Percentiles rank a stretch among this genome's conserved stretches.
Evolutionary conservation across 2,113 vertebrate species (phyloP).

Genomic region (Seriola aureovittata): DNA sequence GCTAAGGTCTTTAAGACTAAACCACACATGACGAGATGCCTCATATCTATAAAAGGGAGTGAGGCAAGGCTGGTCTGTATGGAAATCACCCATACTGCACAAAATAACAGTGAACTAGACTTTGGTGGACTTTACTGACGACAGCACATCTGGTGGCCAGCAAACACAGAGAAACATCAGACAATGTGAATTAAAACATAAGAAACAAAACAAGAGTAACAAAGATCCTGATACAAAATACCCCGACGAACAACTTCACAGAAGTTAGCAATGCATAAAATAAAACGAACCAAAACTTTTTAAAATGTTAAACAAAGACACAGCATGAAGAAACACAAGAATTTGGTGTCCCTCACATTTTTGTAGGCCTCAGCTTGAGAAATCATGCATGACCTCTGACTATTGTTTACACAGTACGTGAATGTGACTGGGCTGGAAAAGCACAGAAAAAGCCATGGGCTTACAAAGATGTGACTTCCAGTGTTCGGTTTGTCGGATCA

Average conservation of each 20-base stretch:
- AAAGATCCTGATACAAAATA: conserved; percentile 91
- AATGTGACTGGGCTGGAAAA: conserved; percentile 22
- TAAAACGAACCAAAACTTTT: conserved; percentile 81
- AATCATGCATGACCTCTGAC: conserved; percentile 27
- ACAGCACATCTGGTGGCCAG: conserved; percentile 81
- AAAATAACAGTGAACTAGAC: conserved; percentile 38
- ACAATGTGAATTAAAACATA: conserved; percentile 42
- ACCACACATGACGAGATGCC: conserved; percentile 25
- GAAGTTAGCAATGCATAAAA: conserved; percentile 94
- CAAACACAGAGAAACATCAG: conserved; percentile 83
- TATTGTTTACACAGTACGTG: conserved; percentile 9
- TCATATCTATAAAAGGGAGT: conserved; percentile 45
- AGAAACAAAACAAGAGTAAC: conserved; percentile 51
- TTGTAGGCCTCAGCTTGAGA: conserved; percentile 36
- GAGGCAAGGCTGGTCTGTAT: conserved; percentile 42
- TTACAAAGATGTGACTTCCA: conserved; percentile 34
- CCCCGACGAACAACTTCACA: conserved; percentile 94
- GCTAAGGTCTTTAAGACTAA: conserved; percentile 27
- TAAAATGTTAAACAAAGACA: conserved; percentile 59
- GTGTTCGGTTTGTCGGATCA: conserved; percentile 21
- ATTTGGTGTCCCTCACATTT: conserved; percentile 28
- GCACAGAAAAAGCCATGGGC: conserved; percentile 25
- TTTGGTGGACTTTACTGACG: conserved; percentile 13
- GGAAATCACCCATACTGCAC: conserved; percentile 47
- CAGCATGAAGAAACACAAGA: conserved; percentile 39